A percentile compares a stretch with the other conserved stretches of the same genome.
phyloP scores from a whole-genome alignment of 1,140 invertebrate genomes.

The Paraescarpia echinospica region DNA sequence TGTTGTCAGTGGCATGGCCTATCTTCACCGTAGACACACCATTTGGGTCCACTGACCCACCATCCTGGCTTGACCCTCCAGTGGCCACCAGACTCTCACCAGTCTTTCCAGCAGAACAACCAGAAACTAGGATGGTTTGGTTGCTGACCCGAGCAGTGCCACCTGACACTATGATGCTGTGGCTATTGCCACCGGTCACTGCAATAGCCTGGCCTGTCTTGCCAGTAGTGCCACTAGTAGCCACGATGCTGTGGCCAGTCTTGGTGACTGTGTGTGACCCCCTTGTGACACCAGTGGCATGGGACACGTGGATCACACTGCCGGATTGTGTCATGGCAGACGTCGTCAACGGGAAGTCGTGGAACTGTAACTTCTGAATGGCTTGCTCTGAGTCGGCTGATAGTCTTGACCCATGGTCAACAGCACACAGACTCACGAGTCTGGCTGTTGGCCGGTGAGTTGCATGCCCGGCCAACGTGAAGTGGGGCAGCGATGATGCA shows the following conservation, averaged over 20 bases:
- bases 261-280: constrained; percentile 27
- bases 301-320: not conserved
- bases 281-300: not conserved
- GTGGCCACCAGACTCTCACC: not conserved
- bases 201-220: not conserved
- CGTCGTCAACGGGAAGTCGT: constrained; percentile 46
- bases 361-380: constrained; percentile 45
- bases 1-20: not conserved
- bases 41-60: not conserved
- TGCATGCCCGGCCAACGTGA: not conserved
- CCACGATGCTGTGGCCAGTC: not conserved
- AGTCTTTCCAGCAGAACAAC: not conserved
- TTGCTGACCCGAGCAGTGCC: not conserved
- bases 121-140: not conserved
- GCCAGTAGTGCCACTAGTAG: constrained; percentile 13
- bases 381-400: constrained; percentile 22
- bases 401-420: not conserved
- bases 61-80: not conserved
- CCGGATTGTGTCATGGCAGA: constrained; percentile 21
- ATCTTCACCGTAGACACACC: not conserved
- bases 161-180: not conserved
- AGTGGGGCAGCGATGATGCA: not conserved
- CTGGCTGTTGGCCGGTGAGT: constrained; percentile 2
- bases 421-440: not conserved
- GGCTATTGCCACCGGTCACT: not conserved